Conservation (phyloP, 1,140 invertebrate species). For the Drosophila kepulauana region DNA sequence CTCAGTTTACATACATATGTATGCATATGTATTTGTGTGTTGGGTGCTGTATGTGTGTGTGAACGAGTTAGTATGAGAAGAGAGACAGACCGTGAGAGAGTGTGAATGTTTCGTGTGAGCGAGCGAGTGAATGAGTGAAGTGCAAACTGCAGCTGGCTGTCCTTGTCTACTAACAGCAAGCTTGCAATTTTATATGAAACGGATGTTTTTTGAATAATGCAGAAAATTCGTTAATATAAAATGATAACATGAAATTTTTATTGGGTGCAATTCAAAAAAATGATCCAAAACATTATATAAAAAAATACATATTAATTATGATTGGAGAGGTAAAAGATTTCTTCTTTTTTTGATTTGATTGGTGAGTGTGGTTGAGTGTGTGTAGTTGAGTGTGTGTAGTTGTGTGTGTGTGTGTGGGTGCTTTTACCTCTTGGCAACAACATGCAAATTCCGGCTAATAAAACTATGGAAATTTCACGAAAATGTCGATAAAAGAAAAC, state of each 20-base stretch:
- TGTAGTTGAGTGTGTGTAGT: background rate
- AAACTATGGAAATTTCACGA: background rate
- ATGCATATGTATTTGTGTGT: conserved; percentile 16
- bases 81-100: conserved; percentile 12
- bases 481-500: background rate
- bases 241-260: conserved; percentile 22
- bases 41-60: background rate
- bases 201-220: conserved; percentile 10
- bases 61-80: conserved; percentile 12
- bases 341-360: background rate
- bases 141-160: conserved; percentile 6
- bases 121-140: background rate
- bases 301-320: background rate
- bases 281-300: conserved; percentile 15
- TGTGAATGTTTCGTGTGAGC: conserved; percentile 12
- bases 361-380: background rate
- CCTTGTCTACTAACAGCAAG: background rate
- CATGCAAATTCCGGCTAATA: conserved; percentile 15
- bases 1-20: background rate
- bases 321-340: background rate
- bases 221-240: conserved; percentile 34
- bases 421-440: conserved; percentile 15
- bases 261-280: conserved; percentile 24
- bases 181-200: background rate
- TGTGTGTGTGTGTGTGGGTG: conserved; percentile 23